Base-by-base conservation (phyloP, 37 sponge, comb jelly and placozoan genomes). In the Chondrilla cf. caribensis region DNA sequence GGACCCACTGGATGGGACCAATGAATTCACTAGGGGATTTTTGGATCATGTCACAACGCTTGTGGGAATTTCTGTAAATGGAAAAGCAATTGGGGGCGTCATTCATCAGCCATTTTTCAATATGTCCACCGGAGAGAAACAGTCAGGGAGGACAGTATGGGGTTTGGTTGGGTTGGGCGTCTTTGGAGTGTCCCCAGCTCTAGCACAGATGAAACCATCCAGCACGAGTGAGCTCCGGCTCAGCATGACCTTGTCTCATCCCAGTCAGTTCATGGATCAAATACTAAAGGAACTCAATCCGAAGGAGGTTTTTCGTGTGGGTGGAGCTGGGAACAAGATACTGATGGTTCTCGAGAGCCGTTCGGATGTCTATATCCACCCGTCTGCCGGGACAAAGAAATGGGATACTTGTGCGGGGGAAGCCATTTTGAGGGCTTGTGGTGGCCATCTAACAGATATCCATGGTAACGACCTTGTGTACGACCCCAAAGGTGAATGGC, bases 371-470 rank as follows among this genome's bases (percentile, higher is more conserved):
- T 98, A 98, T 82, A 77, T 95, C 66, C 91, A 86, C 72, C 86
- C 94, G 2, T 86, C 85, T 54, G 55, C 75, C 1, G 96, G 94
- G 42, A 90, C 95, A 28, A 98, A 95, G 81, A 91, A 89, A 77
- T 98, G 99, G 99, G 99, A 98, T 72, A 91, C 92, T 25, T 98
- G 99, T 75, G 96, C 96, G n/a, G 91, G 91, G 11, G 94, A 98
- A 17, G 96, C 96, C 9, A 68, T 98, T 6, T 55, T 98, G 15
- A 57, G 79, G 39, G 86, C 92, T 25, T 65, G 83, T 14, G 94
- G 96, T 26, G 99, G 94, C 0, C 3, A 72, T 9, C 73, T 95
- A 72, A 93, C 96, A 51, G 92, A 98, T 43, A n/a, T 89, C 2
- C 58, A 70, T 31, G 99, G 99, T 22, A 81, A 83, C 9, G 70